phyloP scores from a whole-genome alignment of 2,113 vertebrate species.

The Pitta sordida region DNA sequence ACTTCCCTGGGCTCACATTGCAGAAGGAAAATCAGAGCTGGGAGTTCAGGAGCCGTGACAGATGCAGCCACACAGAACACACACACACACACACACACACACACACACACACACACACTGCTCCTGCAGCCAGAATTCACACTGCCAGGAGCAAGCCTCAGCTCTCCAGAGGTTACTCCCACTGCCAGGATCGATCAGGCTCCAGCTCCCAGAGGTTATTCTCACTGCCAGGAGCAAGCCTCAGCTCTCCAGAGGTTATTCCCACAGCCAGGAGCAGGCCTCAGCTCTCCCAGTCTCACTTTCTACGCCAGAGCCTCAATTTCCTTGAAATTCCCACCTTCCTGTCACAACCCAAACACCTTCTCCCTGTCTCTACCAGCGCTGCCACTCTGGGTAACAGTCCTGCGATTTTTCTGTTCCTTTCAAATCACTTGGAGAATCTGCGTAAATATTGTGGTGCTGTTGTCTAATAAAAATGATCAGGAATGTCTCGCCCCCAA shows the following conservation, averaged over 20 bases:
- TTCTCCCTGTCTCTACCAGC: not conserved
- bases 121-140: not conserved
- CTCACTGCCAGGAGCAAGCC: not conserved
- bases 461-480: not conserved
- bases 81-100: fast-evolving
- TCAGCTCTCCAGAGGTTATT: not conserved
- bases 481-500: not conserved
- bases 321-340: not conserved
- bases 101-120: not conserved
- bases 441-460: not conserved
- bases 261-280: not conserved
- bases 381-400: not conserved
- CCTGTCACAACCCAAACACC: not conserved
- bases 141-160: not conserved
- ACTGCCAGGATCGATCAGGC: not conserved
- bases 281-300: fast-evolving
- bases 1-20: fast-evolving
- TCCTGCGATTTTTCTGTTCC: not conserved
- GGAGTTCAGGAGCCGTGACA: not conserved
- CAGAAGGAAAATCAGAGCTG: not conserved
- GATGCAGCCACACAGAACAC: not conserved
- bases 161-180: not conserved
- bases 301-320: not conserved
- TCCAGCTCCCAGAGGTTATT: fast-evolving
- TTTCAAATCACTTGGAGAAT: not conserved